These are phyloP conservation scores for Peromyscus attwateri DNA, from an alignment of 2,797 vertebrate species.

Conservation along the genomic window DNA sequence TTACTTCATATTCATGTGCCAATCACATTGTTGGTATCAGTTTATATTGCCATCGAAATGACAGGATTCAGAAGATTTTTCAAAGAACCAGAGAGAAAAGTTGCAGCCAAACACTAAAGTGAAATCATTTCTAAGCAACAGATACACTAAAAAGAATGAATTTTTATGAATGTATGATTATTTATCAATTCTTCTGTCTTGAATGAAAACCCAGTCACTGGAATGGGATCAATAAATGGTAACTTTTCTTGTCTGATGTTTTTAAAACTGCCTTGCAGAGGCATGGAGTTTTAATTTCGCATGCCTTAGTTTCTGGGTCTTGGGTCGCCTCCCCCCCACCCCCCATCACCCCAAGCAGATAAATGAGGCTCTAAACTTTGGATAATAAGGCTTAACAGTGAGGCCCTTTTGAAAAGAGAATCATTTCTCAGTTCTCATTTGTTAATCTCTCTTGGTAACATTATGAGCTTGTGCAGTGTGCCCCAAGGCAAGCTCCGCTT, in stretches of 20 bases:
- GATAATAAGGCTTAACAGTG: conserved; percentile 86
- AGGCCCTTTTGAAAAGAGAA: conserved; percentile 89
- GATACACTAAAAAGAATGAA: background rate
- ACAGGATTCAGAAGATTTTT: background rate
- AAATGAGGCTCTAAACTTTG: conserved; percentile 87
- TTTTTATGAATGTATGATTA: conserved; percentile 16
- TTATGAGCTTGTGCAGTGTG: conserved; percentile 93
- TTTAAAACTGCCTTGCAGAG: conserved; percentile 53
- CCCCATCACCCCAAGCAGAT: conserved; percentile 65
- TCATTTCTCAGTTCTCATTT: conserved; percentile 91
- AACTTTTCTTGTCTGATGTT: conserved; percentile 66
- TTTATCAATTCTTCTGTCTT: conserved; percentile 62
- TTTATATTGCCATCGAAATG: background rate
- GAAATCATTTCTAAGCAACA: conserved; percentile 27
- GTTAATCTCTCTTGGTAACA: conserved; percentile 95
- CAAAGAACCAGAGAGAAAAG: background rate
- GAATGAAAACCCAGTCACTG: background rate
- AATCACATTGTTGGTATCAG: background rate
- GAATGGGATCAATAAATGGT: conserved; percentile 53
- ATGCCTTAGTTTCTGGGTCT: conserved; percentile 68
- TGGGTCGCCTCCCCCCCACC: background rate
- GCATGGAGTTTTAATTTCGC: conserved; percentile 62
- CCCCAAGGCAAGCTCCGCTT: conserved; percentile 92
- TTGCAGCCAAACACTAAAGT: background rate
- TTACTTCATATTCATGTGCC: background rate